Evolutionary conservation across 2,797 vertebrate species (phyloP), one percentile per base, ranked within the genome.

Genomic region (Tragelaphus oryx): DNA sequence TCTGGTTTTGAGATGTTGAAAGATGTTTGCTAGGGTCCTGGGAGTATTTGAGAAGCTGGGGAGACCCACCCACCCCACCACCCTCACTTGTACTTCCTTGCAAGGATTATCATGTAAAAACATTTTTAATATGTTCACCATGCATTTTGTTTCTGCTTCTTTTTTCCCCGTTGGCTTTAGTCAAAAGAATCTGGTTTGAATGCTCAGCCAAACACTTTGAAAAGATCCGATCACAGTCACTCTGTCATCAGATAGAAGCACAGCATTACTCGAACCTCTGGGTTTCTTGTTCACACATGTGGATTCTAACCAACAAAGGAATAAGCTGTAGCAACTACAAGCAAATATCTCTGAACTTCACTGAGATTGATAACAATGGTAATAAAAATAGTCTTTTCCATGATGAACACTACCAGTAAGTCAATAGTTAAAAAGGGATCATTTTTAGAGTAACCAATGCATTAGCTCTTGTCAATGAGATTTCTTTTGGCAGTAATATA

Each of bases 401-500:
- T 57, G 80, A 91, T 57, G 93, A 91, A 95, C 89, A 91, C 87
- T 48, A 96, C 91, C 96, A 97, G 97, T 96, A 97, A 97, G 74
- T 89, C 97, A 97, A 97, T 9, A 97, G 96, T 95, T 97, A 95
- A 97, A 97, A 95, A 33, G 76, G 94, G 96, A 98, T 96, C 97
- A 97, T 97, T 97, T 96, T 93, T 97, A 96, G 95, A 97, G 92
- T 90, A 98, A 98, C 91, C 89, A 95, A 82, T 52, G 83, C 94
- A 97, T 97, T 98, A 97, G 46, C 98, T 92, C 95, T 97, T 97
- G 96, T 97, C 97, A 98, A 91, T 95, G 88, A 98, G 97, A 97
- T 98, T 98, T 96, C 96, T 98, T 97, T 97, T 98, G 98, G 97
- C 98, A 98, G 95, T 97, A 98, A 98, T 94, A 96, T 92, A 96